These are phyloP conservation scores for Corbicula japonica DNA, from an alignment of 2,888 invertebrate genomes.

Conservation along the genomic window DNA sequence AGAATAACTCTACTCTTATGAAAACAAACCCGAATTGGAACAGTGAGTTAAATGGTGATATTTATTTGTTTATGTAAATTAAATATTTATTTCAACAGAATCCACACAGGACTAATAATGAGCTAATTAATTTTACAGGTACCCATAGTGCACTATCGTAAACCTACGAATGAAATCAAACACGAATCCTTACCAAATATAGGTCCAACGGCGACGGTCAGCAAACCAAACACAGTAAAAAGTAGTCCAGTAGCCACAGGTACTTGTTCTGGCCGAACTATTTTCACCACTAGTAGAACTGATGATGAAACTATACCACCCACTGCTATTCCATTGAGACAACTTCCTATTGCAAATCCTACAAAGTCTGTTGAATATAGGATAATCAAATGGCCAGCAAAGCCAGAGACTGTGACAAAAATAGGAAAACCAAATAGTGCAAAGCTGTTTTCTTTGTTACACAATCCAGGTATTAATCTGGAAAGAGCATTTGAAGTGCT, in stretches of 20 bases:
- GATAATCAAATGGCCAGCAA: conserved; percentile 5
- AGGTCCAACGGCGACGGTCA: background rate
- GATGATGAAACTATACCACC: conserved; percentile 1
- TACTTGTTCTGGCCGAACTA: background rate
- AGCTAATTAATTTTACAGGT: background rate
- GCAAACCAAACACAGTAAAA: background rate
- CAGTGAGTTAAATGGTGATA: background rate
- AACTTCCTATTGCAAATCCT: background rate
- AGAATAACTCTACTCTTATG: background rate
- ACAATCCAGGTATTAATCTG: conserved; percentile 1
- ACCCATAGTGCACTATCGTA: background rate
- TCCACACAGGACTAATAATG: background rate
- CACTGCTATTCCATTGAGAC: background rate
- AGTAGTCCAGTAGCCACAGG: conserved; percentile 9
- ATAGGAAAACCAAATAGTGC: conserved; percentile 5
- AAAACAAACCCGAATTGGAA: background rate
- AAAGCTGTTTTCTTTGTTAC: background rate
- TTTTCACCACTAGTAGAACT: background rate
- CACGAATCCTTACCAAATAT: conserved; percentile 16
- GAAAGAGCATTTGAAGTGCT: conserved; percentile 3
- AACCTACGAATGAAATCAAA: too few species aligned
- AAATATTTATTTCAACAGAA: background rate
- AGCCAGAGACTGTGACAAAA: background rate
- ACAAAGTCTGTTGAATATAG: background rate
- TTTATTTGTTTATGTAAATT: background rate